A percentile compares a stretch with the other conserved stretches of the same genome.
Conservation (phyloP, 2,888 invertebrate species). For the Caenorhabditis sinica region DNA sequence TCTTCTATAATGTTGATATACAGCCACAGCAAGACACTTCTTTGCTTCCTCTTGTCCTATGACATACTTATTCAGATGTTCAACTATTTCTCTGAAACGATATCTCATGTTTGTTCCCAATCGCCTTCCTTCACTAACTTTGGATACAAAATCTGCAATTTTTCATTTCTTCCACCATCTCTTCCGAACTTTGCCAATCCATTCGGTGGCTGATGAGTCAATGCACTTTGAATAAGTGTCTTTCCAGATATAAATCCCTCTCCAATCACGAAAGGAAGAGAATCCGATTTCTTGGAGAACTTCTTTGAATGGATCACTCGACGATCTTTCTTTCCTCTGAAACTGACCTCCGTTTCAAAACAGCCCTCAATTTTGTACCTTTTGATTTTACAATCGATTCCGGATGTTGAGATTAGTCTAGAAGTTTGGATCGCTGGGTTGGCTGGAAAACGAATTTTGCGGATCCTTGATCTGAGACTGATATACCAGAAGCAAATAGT, state of each 20-base stretch:
- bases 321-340: conserved; percentile 53
- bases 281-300: conserved; percentile 24
- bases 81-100: conserved; percentile 89
- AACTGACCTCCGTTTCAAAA: neutral
- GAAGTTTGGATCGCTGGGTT: conserved; percentile 16
- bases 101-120: too few relatives aligned
- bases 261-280: conserved; percentile 27
- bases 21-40: conserved; percentile 96
- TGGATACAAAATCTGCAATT: conserved; percentile 50
- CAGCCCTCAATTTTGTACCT: neutral
- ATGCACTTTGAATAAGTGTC: conserved; percentile 41
- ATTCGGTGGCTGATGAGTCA: conserved; percentile 52
- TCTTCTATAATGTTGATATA: conserved; percentile 98
- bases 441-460: neutral
- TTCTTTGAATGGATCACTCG: conserved; percentile 58
- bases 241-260: conserved; percentile 28
- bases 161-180: conserved; percentile 12
- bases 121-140: conserved; percentile 26
- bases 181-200: conserved; percentile 43
- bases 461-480: neutral
- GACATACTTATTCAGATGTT: conserved; percentile 89
- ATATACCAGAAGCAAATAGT: conserved; percentile 27
- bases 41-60: conserved; percentile 89
- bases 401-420: conserved; percentile 17
- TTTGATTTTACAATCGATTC: conserved; percentile 32